Evolutionary conservation across 2,113 vertebrate species (phyloP).

Genomic region (Taxidea taxus): DNA sequence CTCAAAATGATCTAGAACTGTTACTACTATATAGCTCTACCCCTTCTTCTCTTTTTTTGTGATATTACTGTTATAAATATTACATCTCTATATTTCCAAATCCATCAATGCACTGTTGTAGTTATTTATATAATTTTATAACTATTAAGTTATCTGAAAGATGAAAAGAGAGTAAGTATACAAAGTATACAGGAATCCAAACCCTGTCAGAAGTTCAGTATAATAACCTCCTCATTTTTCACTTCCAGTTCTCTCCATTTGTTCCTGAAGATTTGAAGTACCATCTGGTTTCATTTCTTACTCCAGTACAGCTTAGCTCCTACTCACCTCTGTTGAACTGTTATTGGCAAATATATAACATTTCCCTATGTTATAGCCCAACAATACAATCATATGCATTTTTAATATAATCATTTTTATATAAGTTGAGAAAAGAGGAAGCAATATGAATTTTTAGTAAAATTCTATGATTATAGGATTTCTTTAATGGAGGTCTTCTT

Average conservation of each 20-base stretch:
- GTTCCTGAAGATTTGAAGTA: neutral
- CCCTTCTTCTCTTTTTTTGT: neutral
- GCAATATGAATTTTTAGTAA: neutral
- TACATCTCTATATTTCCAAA: neutral
- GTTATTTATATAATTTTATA: neutral
- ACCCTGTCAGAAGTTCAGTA: neutral
- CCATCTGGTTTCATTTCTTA: neutral
- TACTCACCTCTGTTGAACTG: neutral
- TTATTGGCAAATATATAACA: neutral
- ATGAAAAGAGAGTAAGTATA: neutral
- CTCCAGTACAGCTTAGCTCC: neutral
- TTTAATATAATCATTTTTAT: neutral
- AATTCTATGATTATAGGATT: neutral
- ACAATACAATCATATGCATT: neutral
- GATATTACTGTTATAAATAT: neutral
- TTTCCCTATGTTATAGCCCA: neutral
- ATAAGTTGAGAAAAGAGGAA: neutral
- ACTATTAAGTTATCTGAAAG: neutral
- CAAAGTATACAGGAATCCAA: neutral
- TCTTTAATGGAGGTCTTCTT: neutral
- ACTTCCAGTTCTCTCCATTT: neutral
- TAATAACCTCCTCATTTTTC: neutral
- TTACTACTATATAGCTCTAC: neutral
- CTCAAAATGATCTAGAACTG: neutral
- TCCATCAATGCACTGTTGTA: neutral